Base-by-base conservation (phyloP, 2,797 vertebrate species). In the Brachymystax lenok region DNA sequence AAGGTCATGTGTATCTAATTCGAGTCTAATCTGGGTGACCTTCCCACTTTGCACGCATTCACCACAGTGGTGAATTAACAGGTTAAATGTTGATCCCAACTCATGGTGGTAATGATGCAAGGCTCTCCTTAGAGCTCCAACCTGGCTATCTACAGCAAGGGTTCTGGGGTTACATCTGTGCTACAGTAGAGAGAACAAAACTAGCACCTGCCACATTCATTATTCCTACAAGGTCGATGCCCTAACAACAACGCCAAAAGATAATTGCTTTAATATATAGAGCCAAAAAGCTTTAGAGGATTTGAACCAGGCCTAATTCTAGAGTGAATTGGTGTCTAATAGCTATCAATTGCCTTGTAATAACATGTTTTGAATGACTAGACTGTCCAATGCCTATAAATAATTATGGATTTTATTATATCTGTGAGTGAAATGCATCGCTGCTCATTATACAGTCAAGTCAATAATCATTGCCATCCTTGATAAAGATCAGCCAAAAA, bases 291-390 rank as follows among this genome's bases (percentile, higher is more conserved):
- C n/a, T 61, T 16, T 1, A 56, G 27, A 76, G 63, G 70, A 72
- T 64, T 69, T 2, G 6, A n/a, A 59, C 19, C 5, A 7, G 16
- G 21, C 66, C 67, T 71, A 52, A 80, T 82, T 28, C 52, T 66
- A 63, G 19, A 28, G 4, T 40, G 28, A 73, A 78, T 8, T 3
- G 24, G 69, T 4, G 28, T 66, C 28, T 74, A 21, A 51, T 67
- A 69, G n/a, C n/a, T 2, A 0, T 51, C 1, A n/a, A 74, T 77
- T 14, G 75, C 79, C 64, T 71, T 27, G 74, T 27, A 81, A 77
- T 73, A 54, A 27, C 24, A 75, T 0, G 59, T 74, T 67, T 74
- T 28, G 33, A 64, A 80, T 74, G 4, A 7, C 73, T 33, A 13
- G 2, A 21, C 4, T 72, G 50, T n/a, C 54, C 5, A 5, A 66